These are phyloP conservation scores for Ceyx cyanopectus DNA, from an alignment of 2,113 vertebrate genomes.

Conservation along the genomic window DNA sequence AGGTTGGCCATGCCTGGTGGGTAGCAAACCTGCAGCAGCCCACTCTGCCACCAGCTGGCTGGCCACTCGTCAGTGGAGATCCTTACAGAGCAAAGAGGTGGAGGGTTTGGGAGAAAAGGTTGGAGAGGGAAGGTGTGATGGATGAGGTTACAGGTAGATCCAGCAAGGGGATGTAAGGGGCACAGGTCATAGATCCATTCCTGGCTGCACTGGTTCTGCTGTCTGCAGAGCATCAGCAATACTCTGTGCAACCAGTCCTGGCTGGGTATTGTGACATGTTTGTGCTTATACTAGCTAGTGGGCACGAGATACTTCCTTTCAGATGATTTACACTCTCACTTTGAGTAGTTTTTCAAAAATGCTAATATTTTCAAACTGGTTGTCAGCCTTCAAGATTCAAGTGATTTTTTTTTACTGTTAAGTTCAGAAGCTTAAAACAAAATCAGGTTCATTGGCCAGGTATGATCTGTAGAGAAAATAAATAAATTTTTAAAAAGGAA, in stretches of 20 bases:
- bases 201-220: not conserved
- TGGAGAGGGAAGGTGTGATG: not conserved
- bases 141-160: not conserved
- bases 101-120: not conserved
- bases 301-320: slow-evolving; percentile 18
- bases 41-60: not conserved
- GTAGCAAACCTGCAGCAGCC: not conserved
- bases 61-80: rapidly evolving
- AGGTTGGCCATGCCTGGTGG: not conserved
- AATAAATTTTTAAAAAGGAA: not conserved
- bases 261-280: not conserved
- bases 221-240: not conserved
- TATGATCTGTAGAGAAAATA: not conserved
- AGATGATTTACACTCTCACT: slow-evolving; percentile 30
- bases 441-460: not conserved
- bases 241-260: not conserved
- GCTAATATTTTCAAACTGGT: not conserved
- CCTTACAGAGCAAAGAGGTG: not conserved
- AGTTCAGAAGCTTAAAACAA: not conserved
- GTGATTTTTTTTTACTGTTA: not conserved
- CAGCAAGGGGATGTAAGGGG: not conserved
- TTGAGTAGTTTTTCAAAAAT: not conserved
- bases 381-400: slow-evolving; percentile 15
- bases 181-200: not conserved
- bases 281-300: not conserved